Evolutionary conservation across 2,113 vertebrate species (phyloP).

Genomic region (Prunella himalayana): DNA sequence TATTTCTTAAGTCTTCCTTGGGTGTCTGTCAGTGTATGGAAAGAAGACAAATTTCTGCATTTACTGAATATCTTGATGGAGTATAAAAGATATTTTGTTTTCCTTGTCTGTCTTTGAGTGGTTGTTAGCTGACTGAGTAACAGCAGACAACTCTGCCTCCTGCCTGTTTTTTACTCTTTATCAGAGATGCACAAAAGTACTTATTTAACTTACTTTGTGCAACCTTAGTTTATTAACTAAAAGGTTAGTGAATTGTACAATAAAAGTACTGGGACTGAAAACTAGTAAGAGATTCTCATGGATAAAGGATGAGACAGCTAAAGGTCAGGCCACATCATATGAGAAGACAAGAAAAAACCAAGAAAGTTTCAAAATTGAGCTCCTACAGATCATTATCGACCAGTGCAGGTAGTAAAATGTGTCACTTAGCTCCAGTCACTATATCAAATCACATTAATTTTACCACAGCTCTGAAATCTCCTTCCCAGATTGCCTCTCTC

Average conservation of each 20-base stretch:
- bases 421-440: neutral
- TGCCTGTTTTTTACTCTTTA: neutral
- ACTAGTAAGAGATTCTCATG: neutral
- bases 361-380: neutral
- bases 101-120: neutral
- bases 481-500: neutral
- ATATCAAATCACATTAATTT: neutral
- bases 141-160: neutral
- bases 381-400: neutral
- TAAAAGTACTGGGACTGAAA: neutral
- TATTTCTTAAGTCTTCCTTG: neutral
- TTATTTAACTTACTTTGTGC: neutral
- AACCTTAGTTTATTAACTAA: neutral
- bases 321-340: neutral
- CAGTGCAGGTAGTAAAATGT: neutral
- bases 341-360: neutral
- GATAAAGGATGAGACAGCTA: neutral
- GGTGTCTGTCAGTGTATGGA: neutral
- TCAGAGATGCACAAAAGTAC: neutral
- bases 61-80: neutral
- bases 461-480: neutral
- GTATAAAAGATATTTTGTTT: neutral
- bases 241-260: neutral
- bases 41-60: neutral
- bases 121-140: neutral